phyloP scores from a whole-genome alignment of 2,888 invertebrate species.

The Rhingia rostrata region DNA sequence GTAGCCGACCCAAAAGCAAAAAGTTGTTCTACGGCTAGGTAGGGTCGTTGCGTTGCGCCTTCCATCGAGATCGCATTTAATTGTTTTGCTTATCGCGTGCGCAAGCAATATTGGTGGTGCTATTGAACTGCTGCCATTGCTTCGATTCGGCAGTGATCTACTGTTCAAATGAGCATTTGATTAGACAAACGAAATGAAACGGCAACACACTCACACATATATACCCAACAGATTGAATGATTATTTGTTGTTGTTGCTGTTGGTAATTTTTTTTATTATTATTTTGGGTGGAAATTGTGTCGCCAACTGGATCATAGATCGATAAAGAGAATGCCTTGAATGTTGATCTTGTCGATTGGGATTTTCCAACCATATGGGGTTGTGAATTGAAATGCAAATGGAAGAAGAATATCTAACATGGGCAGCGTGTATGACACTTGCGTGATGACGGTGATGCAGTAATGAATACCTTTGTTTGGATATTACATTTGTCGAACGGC shows the following conservation, averaged over 20 bases:
- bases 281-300: constrained; percentile 59
- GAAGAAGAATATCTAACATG: constrained; percentile 19
- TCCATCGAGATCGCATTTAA: constrained; percentile 58
- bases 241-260: constrained; percentile 33
- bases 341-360: constrained; percentile 62
- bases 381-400: constrained; percentile 53
- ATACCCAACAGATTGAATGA: constrained; percentile 45
- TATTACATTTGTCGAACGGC: constrained; percentile 11
- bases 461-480: constrained; percentile 18
- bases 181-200: constrained; percentile 31
- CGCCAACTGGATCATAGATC: constrained; percentile 63
- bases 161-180: constrained; percentile 35
- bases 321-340: constrained; percentile 58
- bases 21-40: constrained; percentile 34
- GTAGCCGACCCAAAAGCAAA: constrained; percentile 38
- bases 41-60: constrained; percentile 29
- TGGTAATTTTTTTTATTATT: constrained; percentile 29
- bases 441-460: constrained; percentile 26
- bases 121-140: constrained; percentile 55
- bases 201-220: constrained; percentile 12
- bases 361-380: constrained; percentile 57
- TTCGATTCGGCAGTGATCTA: constrained; percentile 64
- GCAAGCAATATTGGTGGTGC: constrained; percentile 56
- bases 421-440: constrained; percentile 37
- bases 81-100: constrained; percentile 55